Base-by-base conservation (phyloP, 2,113 vertebrate genomes). In the Zosterops japonicus region DNA sequence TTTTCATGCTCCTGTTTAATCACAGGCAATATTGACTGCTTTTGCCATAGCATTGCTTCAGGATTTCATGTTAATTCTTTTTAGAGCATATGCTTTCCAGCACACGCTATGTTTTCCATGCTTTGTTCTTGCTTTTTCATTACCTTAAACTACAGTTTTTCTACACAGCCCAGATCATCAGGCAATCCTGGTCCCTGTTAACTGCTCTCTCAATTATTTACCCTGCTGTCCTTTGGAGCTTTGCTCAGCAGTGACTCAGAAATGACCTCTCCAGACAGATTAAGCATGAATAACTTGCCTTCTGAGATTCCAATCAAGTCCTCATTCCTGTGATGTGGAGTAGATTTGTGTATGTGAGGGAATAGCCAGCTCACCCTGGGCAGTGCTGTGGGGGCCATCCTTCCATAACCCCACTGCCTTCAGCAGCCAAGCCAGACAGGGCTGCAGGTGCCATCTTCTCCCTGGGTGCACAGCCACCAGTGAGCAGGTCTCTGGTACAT, bases 311-410 rank as follows among this genome's bases (percentile, higher is more conserved):
- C 46, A 42, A 0, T 5, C 28, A 6, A 23, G 12, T 18, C 46
- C 42, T 41, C 14, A 12, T 8, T 69, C 0, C 1, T 35, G 41
- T 31, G 46, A 8, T 2, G 13, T 2, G 9, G 8, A 6, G 33
- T 2, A 2, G 14, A 10, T 12, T 15, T 35, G 36, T 25, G 21
- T 29, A 0, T 5, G 13, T 68, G 41, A 5, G 16, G n/a, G 18
- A 23, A 24, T 1, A 3, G 0, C 2, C 12, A n/a, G 41, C 28
- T 65, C 28, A 6, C 14, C 7, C 33, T 17, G 55, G 78, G 42
- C 44, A 8, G 0, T 0, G 29, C 8, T 9, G 28, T 13, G 52
- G n/a, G n/a, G n/a, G n/a, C n/a, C n/a, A n/a, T n/a, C n/a, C n/a
- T n/a, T n/a, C n/a, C n/a, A n/a, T n/a, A n/a, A n/a, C n/a, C n/a